Conservation (phyloP, 2,888 invertebrate genomes). For the Drosophila helvetica region DNA sequence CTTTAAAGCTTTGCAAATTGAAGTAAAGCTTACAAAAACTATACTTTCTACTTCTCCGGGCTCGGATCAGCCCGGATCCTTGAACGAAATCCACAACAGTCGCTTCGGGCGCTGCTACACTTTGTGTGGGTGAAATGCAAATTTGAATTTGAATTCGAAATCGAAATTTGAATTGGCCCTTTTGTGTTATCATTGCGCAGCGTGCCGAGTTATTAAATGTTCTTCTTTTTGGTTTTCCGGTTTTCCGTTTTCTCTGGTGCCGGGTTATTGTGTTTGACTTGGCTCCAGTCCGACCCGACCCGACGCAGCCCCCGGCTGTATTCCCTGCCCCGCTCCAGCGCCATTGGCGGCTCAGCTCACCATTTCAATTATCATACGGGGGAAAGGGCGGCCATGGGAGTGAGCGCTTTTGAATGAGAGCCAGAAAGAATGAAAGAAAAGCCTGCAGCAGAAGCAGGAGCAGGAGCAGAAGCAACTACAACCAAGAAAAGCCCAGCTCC, state of each 20-base stretch:
- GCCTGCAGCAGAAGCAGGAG: slow-evolving; percentile 52
- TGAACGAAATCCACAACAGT: slow-evolving; percentile 1
- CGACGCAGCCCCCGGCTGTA: neutral
- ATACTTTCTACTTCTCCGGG: too few relatives aligned
- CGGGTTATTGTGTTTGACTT: slow-evolving; percentile 34
- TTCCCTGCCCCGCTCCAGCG: neutral
- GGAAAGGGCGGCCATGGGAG: neutral
- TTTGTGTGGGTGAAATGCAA: slow-evolving; percentile 7
- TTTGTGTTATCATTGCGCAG: slow-evolving; percentile 37
- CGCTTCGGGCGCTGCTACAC: neutral
- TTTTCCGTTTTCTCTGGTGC: neutral
- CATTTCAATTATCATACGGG: slow-evolving; percentile 44
- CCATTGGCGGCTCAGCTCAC: slow-evolving; percentile 7
- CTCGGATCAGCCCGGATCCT: too few relatives aligned
- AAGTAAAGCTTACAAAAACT: too few relatives aligned
- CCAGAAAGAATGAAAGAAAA: slow-evolving; percentile 23
- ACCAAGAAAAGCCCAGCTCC: neutral
- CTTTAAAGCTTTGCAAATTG: too few relatives aligned
- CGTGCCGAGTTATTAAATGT: slow-evolving; percentile 52
- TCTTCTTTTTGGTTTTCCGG: neutral
- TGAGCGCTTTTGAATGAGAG: slow-evolving; percentile 7
- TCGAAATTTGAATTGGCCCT: slow-evolving; percentile 25
- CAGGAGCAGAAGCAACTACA: neutral
- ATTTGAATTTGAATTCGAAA: slow-evolving; percentile 28
- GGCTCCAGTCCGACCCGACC: neutral